These are phyloP conservation scores for Montipora foliosa DNA, from an alignment of 64 coral and sea anemone genomes.

Conservation along the genomic window DNA sequence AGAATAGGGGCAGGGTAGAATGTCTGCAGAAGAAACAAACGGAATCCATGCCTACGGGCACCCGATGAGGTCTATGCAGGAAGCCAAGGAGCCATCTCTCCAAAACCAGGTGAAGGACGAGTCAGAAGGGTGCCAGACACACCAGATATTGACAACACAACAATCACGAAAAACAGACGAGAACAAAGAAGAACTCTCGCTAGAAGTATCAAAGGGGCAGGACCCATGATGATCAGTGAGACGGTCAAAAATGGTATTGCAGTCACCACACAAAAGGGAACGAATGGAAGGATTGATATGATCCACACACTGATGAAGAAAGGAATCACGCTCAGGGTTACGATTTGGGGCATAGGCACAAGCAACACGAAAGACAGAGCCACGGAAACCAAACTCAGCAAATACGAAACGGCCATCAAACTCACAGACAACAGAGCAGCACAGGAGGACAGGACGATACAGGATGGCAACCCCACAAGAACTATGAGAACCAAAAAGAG, in stretches of 20 bases:
- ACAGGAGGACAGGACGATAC: too few relatives aligned
- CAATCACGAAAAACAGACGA: too few relatives aligned
- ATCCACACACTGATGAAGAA: not conserved
- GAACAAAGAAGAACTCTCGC: not conserved
- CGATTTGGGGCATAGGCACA: constrained; percentile 40
- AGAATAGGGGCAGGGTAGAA: constrained; percentile 15
- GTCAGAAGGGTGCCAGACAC: too few relatives aligned
- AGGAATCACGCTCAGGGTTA: not conserved
- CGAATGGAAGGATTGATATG: not conserved
- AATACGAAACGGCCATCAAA: too few relatives aligned
- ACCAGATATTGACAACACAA: too few relatives aligned
- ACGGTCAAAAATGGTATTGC: not conserved
- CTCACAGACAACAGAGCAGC: too few relatives aligned
- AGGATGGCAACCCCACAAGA: too few relatives aligned
- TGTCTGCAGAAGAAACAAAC: not conserved
- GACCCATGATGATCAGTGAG: not conserved
- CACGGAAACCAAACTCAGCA: too few relatives aligned
- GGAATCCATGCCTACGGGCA: not conserved
- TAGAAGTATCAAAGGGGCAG: too few relatives aligned
- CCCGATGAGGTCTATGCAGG: not conserved
- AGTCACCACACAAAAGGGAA: not conserved
- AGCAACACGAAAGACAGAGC: not conserved
- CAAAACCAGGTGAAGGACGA: too few relatives aligned
- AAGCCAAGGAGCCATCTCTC: too few relatives aligned
- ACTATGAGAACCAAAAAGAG: too few relatives aligned